These are phyloP conservation scores for Rhodophaea formosa DNA, from an alignment of 2,888 invertebrate species.

Conservation along the genomic window DNA sequence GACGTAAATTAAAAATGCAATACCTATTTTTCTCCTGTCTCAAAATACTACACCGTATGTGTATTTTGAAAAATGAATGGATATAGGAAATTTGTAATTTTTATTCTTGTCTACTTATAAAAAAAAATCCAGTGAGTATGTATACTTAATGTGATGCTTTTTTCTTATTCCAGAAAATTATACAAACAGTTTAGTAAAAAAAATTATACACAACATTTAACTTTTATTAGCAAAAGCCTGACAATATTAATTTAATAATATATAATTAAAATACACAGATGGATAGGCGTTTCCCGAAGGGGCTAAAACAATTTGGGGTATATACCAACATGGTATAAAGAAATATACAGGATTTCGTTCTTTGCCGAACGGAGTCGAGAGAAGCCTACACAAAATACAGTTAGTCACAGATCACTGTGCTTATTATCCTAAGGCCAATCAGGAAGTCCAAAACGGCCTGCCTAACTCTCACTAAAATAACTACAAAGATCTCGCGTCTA, in stretches of 20 bases:
- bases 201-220: not conserved
- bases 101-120: no score
- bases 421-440: constrained; percentile 2
- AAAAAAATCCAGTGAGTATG: no score
- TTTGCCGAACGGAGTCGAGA: constrained; percentile 2
- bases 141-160: no score
- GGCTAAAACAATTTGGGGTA: constrained; percentile 10
- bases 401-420: constrained; percentile 12
- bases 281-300: constrained; percentile 21
- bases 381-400: constrained; percentile 9
- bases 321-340: constrained; percentile 9
- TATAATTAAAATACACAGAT: constrained; percentile 22
- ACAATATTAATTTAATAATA: constrained; percentile 19
- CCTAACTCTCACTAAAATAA: constrained; percentile 11
- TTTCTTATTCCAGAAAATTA: not conserved
- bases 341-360: constrained; percentile 14
- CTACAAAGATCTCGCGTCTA: constrained; percentile 17
- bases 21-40: no score
- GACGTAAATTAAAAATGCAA: no score
- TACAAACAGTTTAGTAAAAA: not conserved
- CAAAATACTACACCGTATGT: no score
- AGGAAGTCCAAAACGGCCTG: not conserved
- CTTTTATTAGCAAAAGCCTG: constrained; percentile 20
- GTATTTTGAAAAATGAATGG: no score
- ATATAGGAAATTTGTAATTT: no score